These are phyloP conservation scores for Acanthococcus lagerstroemiae DNA, from an alignment of 2,888 invertebrate genomes.

Conservation along the genomic window DNA sequence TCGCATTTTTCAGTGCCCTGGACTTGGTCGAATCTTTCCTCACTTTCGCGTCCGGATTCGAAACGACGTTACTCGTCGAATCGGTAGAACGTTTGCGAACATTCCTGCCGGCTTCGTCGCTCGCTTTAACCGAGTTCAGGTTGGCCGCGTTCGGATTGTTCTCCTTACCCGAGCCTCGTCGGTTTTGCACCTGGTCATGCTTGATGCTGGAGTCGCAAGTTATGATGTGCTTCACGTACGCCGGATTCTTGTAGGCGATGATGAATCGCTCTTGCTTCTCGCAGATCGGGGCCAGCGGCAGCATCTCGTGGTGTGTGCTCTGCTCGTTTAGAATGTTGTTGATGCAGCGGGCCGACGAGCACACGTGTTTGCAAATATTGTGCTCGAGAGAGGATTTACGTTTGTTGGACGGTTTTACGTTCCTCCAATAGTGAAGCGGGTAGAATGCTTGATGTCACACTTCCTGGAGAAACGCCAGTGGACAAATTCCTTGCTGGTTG, in stretches of 20 bases:
- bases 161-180: not conserved
- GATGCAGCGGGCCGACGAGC: constrained; percentile 9
- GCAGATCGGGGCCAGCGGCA: not conserved
- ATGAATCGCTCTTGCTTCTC: constrained; percentile 21
- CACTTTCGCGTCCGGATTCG: not conserved
- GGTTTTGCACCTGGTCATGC: not conserved
- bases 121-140: not conserved
- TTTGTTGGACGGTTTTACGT: constrained; percentile 1
- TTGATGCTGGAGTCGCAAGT: constrained; percentile 5
- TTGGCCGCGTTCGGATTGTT: not conserved
- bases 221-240: constrained; percentile 19
- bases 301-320: not conserved
- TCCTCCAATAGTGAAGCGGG: constrained; percentile 15
- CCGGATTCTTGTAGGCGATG: constrained; percentile 20
- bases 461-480: constrained; percentile 87
- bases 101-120: not conserved
- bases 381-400: not conserved
- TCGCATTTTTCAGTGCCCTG: too few species aligned
- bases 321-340: not conserved
- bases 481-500: constrained; percentile 86
- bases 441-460: constrained; percentile 58
- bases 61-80: not conserved
- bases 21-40: too few species aligned
- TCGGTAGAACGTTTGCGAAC: not conserved
- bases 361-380: constrained; percentile 9